Percentiles rank a stretch among this genome's conserved stretches.
phyloP scores from a whole-genome alignment of 2,797 vertebrate species.

The Poecilia picta region DNA sequence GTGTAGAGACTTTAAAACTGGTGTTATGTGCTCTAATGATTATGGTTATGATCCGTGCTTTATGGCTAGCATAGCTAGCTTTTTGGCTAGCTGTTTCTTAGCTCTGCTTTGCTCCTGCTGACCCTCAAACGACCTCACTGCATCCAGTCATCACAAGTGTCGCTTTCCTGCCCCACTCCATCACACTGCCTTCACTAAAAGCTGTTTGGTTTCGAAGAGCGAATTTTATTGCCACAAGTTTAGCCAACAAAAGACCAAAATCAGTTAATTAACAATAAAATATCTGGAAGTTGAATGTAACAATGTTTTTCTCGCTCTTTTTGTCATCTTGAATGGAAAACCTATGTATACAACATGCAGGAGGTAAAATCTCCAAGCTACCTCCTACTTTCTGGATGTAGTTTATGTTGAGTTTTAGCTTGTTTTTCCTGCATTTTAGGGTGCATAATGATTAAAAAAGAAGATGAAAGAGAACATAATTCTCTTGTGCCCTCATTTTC shows the following conservation, averaged over 20 bases:
- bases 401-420: constrained; percentile 23
- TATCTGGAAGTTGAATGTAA: background rate
- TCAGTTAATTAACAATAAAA: background rate
- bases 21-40: no score
- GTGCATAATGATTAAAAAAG: constrained; percentile 35
- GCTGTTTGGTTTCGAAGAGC: background rate
- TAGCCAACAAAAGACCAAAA: background rate
- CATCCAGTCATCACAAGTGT: background rate
- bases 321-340: background rate
- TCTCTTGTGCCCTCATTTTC: constrained; percentile 34
- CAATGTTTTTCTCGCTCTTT: background rate
- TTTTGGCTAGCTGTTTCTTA: background rate
- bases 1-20: no score
- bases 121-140: background rate
- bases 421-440: constrained; percentile 30
- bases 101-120: background rate
- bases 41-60: no score
- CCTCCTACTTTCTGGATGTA: background rate
- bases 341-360: background rate
- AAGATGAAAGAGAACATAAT: constrained; percentile 49
- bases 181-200: background rate
- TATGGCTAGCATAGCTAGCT: no score
- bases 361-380: background rate
- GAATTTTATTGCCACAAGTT: background rate
- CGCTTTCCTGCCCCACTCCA: background rate